Evolutionary conservation across 2,797 vertebrate genomes (phyloP).

Genomic region (Xerus rutilus): DNA sequence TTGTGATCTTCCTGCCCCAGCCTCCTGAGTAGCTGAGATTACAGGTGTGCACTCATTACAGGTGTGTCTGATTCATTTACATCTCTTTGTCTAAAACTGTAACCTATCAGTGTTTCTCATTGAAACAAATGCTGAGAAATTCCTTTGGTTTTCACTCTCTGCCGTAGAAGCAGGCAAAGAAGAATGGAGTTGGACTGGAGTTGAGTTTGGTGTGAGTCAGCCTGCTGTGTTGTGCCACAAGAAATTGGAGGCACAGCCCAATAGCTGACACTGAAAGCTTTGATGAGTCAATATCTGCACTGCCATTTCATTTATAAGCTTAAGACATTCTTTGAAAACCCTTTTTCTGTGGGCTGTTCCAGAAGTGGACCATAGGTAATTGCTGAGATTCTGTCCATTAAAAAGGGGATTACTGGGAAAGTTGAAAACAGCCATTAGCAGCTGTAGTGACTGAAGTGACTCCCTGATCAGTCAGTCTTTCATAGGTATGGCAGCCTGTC

Average conservation of each 20-base stretch:
- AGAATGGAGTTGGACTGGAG: neutral
- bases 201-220: neutral
- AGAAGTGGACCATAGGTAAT: neutral
- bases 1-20: neutral
- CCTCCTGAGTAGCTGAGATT: neutral
- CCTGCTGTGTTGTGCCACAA: neutral
- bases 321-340: neutral
- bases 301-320: neutral
- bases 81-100: neutral
- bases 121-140: neutral
- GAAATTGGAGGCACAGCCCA: neutral
- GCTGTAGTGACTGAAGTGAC: neutral
- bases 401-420: neutral
- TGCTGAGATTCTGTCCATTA: slow-evolving; percentile 29
- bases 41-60: neutral
- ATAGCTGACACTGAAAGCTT: neutral
- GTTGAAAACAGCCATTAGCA: neutral
- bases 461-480: neutral
- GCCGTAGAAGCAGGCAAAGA: neutral
- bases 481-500: neutral
- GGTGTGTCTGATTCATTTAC: neutral
- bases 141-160: neutral
- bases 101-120: neutral
- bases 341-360: neutral
- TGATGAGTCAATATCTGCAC: neutral